A percentile compares a stretch with the other conserved stretches of the same genome.
Conservation (phyloP, 2,113 vertebrate genomes). For the Spilogale gracilis region DNA sequence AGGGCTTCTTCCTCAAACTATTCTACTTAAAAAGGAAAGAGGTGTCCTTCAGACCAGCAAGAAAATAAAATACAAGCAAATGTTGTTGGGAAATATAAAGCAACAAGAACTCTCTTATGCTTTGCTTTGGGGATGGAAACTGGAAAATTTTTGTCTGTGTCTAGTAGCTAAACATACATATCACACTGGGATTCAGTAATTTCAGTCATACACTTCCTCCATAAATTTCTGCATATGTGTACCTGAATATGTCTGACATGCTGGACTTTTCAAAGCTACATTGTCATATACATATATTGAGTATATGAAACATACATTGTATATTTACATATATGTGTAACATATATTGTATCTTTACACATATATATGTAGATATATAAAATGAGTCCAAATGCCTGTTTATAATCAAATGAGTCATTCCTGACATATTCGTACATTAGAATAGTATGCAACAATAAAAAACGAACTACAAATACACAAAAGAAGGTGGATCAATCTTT, state of each 20-base stretch:
- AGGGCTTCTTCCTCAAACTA: neutral
- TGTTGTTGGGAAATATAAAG: neutral
- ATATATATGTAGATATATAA: neutral
- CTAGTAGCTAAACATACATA: neutral
- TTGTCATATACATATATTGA: neutral
- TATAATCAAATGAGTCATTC: neutral
- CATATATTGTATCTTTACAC: neutral
- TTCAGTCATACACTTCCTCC: neutral
- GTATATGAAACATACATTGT: neutral
- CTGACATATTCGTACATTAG: neutral
- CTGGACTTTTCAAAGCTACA: neutral
- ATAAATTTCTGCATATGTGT: neutral
- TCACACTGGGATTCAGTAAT: neutral
- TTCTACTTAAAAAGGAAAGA: neutral
- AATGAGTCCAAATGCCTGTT: neutral
- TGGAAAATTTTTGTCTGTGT: neutral
- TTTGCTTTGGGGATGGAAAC: neutral
- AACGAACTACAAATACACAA: neutral
- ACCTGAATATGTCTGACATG: neutral
- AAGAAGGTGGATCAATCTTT: neutral
- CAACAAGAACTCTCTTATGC: neutral
- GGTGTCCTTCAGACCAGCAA: neutral
- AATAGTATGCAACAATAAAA: neutral
- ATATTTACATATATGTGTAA: neutral
- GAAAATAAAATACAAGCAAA: neutral